These are phyloP conservation scores for Trimorus sp. DNA, from an alignment of 2,888 invertebrate genomes.

Conservation along the genomic window DNA sequence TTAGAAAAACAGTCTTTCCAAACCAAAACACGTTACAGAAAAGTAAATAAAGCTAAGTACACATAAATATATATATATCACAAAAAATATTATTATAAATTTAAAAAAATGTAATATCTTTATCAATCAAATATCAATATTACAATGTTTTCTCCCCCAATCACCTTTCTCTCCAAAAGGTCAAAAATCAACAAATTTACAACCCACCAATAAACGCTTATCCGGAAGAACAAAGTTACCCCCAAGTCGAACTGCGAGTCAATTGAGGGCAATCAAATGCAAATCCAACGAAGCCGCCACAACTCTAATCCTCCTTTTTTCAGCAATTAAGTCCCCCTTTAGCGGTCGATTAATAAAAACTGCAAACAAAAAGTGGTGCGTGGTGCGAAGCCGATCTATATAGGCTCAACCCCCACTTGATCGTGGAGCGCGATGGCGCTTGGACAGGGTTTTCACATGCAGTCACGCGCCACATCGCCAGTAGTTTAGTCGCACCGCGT, in stretches of 20 bases:
- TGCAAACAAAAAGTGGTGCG: neutral
- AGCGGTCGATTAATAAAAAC: slow-evolving; percentile 11
- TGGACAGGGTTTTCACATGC: slow-evolving; percentile 52
- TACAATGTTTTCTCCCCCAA: too few relatives aligned
- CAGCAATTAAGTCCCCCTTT: too few relatives aligned
- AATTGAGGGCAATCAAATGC: neutral
- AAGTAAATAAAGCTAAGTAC: too few relatives aligned
- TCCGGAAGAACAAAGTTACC: neutral
- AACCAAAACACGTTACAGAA: too few relatives aligned
- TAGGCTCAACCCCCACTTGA: slow-evolving; percentile 49
- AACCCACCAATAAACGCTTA: neutral
- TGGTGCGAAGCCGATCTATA: slow-evolving; percentile 38
- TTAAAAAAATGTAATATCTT: too few relatives aligned
- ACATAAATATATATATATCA: too few relatives aligned
- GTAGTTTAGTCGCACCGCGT: slow-evolving; percentile 68
- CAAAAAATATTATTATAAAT: too few relatives aligned
- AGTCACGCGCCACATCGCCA: slow-evolving; percentile 61
- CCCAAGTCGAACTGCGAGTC: neutral
- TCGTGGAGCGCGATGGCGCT: slow-evolving; percentile 67
- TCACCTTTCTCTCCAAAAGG: neutral
- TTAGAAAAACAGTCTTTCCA: too few relatives aligned
- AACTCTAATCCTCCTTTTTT: too few relatives aligned
- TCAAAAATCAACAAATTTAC: neutral
- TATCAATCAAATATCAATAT: too few relatives aligned
- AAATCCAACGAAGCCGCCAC: neutral